Evolutionary conservation across 2,888 invertebrate species (phyloP), one percentile per base, ranked within the genome.

Genomic region (Drosophila atroscutellata): DNA sequence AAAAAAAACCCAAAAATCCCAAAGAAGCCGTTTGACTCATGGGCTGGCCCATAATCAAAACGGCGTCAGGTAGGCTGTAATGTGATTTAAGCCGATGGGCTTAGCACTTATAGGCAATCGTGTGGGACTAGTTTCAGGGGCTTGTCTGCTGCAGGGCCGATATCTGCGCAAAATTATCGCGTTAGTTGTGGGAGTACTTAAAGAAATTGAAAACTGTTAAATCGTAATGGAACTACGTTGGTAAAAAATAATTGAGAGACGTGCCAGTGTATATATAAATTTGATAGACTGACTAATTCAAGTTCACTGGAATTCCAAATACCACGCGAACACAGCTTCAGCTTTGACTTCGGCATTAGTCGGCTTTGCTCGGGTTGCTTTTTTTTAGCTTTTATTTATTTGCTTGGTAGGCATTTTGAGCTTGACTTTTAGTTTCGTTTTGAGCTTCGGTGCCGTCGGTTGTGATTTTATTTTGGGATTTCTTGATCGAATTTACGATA

Each of bases 391-490:
- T 24, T 5, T n/a, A 18, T 18, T 52, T 18, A 36, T 36, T 54
- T 55, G n/a, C 20, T 32, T 62, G 71, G 39, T 36, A 26, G 57
- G 71, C 37, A 37, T 32, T 39, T 64, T 54, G 18, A 52, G 20
- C 9, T 64, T 28, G 81, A 87, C 81, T 88, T 90, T 91, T 87
- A 91, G 91, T 91, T 91, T 90, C 83, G 68, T 83, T 90, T 75
- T 52, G 76, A 86, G 77, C 77, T 70, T 80, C 73, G 80, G 37
- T 42, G 51, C 47, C 61, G 72, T 50, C 77, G 78, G 87, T 83
- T 86, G 86, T 83, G 72, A 55, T 58, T 59, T 52, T 45, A 8
- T 8, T 47, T 37, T n/a, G 18, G 26, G 5, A 47, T n/a, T 37
- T 24, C 8, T 39, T 37, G 59, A 45, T 28, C 39, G 32, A 26